A percentile compares a stretch with the other conserved stretches of the same genome.
These are phyloP conservation scores for Torymus aiolomorphi DNA, from an alignment of 2,888 invertebrate genomes.

Conservation along the genomic window DNA sequence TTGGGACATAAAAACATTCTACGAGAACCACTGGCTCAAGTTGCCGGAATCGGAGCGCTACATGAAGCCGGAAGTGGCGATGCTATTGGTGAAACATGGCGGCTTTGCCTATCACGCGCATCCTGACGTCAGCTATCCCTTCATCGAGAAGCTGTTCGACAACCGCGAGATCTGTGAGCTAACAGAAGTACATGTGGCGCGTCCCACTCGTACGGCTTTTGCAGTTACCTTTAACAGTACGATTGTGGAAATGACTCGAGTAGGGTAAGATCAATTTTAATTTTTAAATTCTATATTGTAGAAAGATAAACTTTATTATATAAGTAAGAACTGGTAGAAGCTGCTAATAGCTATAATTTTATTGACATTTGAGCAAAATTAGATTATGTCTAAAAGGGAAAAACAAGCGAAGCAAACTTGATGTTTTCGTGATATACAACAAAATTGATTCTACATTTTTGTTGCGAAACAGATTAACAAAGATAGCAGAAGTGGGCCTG, in stretches of 20 bases:
- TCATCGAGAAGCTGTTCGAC: conserved; percentile 60
- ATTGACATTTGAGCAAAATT: too few relatives aligned
- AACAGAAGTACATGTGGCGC: conserved; percentile 67
- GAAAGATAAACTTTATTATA: too few relatives aligned
- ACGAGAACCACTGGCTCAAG: conserved; percentile 61
- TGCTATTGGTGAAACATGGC: conserved; percentile 64
- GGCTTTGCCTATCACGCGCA: conserved; percentile 69
- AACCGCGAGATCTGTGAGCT: conserved; percentile 67
- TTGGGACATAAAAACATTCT: conserved; percentile 63
- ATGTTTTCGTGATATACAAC: too few relatives aligned
- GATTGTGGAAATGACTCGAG: conserved; percentile 66
- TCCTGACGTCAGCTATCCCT: conserved; percentile 68
- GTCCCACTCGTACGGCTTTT: conserved; percentile 49
- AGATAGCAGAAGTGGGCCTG: too few relatives aligned
- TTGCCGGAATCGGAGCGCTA: conserved; percentile 63
- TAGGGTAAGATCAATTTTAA: conserved; percentile 19
- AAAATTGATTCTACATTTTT: too few relatives aligned
- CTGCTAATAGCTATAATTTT: too few relatives aligned
- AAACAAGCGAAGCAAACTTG: too few relatives aligned
- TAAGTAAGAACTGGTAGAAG: too few relatives aligned
- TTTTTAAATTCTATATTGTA: too few relatives aligned
- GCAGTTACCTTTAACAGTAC: conserved; percentile 65
- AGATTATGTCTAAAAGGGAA: too few relatives aligned
- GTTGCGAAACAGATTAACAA: too few relatives aligned
- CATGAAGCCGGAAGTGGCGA: conserved; percentile 63